Base-by-base conservation (phyloP, 1,140 invertebrate species). In the Trypoxylus dichotomus region DNA sequence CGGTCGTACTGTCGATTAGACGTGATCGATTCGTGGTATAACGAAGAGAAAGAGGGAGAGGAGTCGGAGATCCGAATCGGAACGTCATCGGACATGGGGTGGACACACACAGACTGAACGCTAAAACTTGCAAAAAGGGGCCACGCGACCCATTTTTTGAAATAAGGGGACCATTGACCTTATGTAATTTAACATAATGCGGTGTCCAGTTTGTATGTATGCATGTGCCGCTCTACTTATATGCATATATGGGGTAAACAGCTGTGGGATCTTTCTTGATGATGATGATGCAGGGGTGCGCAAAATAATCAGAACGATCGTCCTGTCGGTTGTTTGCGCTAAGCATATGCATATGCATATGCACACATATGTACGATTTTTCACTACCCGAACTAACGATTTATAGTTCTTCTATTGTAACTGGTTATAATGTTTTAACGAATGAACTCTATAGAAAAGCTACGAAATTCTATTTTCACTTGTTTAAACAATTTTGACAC, bases 121-220 rank as follows among this genome's bases (percentile, higher is more conserved):
- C 21, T 80, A 80, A 80, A 80, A 80, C 77, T 78, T 29, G 78
- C 79, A 80, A 80, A 80, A 80, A 80, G 79, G 79, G 79, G 77
- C 32, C 79, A 80, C 79, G 79, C 77, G 79, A 80, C 79, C 79
- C 78, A 78, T 80, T 80, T 80, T 80, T 78, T 78, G 25, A 71
- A 24, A 63, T 58, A 54, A 76, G 77, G 79, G 75, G 79, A 78
- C 63, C 78, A 78, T 78, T 80, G 79, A 79, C 79, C 79, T 75
- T 60, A 76, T 77, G 76, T 80, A 80, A 80, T 80, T 77, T 76
- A 54, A 37, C 77, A 79, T 78, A 79, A 79, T 79, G 79, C 79
- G 75, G 54, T 79, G 79, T 79, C 79, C 79, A 79, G 60, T 63
- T 63, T 63, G 47, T 58, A 58, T 63, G 60, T 63, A 27, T 27